Percentiles rank a stretch among this genome's conserved stretches.
Conservation (phyloP, 2,888 invertebrate genomes). For the Xanthorhoe designata region DNA sequence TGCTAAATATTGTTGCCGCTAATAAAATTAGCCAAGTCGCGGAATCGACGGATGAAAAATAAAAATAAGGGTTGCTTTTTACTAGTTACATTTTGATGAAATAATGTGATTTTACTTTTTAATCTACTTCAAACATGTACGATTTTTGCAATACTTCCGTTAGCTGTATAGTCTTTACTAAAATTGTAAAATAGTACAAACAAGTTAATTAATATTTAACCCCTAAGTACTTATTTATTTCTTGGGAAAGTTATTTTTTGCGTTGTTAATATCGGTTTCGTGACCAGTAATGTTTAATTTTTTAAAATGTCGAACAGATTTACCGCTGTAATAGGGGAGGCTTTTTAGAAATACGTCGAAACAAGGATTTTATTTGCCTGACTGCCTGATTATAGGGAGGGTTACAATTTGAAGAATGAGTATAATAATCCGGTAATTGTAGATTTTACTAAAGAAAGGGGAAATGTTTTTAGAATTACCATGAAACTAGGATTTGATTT, state of each 20-base stretch:
- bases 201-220: no score
- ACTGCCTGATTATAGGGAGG: not conserved
- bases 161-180: no score
- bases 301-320: not conserved
- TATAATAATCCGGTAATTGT: not conserved
- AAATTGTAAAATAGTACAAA: no score
- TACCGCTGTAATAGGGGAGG: not conserved
- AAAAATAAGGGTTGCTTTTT: slow-evolving; percentile 2
- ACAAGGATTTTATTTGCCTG: slow-evolving; percentile 5
- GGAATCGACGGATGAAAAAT: not conserved
- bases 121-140: no score
- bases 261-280: not conserved
- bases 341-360: slow-evolving; percentile 3
- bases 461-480: slow-evolving; percentile 5
- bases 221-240: no score
- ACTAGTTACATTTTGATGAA: not conserved
- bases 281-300: not conserved
- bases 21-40: not conserved
- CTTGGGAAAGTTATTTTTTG: not conserved
- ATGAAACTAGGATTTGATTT: slow-evolving; percentile 8
- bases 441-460: slow-evolving; percentile 14
- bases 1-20: slow-evolving; percentile 2
- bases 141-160: no score
- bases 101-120: not conserved
- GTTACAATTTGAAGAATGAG: slow-evolving; percentile 4